phyloP scores from a whole-genome alignment of 1,140 invertebrate species.

The Aricia agestis region DNA sequence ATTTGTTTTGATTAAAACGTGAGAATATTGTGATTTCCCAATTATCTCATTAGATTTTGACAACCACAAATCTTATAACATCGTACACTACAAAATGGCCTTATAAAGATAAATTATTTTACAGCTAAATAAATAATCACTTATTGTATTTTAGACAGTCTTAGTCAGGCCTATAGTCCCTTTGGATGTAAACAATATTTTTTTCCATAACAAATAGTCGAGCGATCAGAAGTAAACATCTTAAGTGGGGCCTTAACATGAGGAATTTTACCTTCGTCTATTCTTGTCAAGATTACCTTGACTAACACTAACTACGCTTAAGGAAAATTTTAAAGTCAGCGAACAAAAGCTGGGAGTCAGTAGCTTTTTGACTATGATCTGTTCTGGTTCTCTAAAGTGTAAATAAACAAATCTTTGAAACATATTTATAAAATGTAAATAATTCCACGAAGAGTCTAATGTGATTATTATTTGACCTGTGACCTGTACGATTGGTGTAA shows the following conservation, averaged over 20 bases:
- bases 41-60: too few relatives aligned
- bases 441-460: not conserved
- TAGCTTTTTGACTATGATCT: not conserved
- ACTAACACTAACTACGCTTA: not conserved
- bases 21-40: not conserved
- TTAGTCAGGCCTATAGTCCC: too few relatives aligned
- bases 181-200: too few relatives aligned
- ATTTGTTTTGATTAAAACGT: not conserved
- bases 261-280: not conserved
- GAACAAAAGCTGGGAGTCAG: not conserved
- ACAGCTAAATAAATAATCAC: too few relatives aligned
- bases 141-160: too few relatives aligned
- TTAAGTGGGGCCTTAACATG: not conserved
- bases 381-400: not conserved
- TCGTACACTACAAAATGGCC: too few relatives aligned
- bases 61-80: too few relatives aligned
- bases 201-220: too few relatives aligned
- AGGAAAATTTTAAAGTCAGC: not conserved
- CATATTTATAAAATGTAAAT: not conserved
- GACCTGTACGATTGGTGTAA: slow-evolving; percentile 24
- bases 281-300: not conserved
- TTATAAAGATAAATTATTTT: too few relatives aligned
- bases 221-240: not conserved
- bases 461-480: not conserved
- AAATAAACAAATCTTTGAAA: too few relatives aligned